Conservation (phyloP, 64 coral and sea anemone species). For the Porites australiensis region DNA sequence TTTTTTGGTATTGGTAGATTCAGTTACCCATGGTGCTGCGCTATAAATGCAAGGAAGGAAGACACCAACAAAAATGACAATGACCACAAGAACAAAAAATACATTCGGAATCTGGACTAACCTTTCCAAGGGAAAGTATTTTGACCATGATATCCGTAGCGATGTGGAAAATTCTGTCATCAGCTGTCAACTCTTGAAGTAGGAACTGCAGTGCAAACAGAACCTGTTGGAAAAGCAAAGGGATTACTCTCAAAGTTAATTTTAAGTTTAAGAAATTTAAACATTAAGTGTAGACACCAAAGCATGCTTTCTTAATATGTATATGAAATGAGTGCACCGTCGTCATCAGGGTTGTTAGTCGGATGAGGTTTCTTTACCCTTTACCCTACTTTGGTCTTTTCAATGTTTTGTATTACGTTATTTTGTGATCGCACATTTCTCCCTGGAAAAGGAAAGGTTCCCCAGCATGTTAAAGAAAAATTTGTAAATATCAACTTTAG, state of each 20-base stretch:
- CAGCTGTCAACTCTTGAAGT: constrained; percentile 2
- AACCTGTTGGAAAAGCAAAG: constrained; percentile 5
- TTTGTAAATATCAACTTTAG: neutral
- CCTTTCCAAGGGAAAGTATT: constrained; percentile 56
- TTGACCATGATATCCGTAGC: constrained; percentile 29
- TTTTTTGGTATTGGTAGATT: too few relatives aligned
- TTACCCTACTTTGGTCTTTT: too few relatives aligned
- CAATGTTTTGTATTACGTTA: too few relatives aligned
- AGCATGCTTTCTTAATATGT: too few relatives aligned
- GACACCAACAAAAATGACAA: neutral
- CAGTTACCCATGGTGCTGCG: too few relatives aligned
- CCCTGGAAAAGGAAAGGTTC: neutral
- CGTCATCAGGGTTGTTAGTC: too few relatives aligned
- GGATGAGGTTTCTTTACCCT: too few relatives aligned
- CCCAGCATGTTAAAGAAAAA: neutral
- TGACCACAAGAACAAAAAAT: neutral
- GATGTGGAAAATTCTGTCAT: neutral
- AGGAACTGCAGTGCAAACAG: constrained; percentile 52
- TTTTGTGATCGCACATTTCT: neutral
- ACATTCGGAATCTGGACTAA: neutral
- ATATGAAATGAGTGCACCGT: too few relatives aligned
- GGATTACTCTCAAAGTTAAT: neutral
- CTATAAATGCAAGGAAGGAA: neutral
- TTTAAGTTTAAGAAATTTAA: neutral
- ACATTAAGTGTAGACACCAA: neutral